Base-by-base conservation (phyloP, 1,140 invertebrate genomes). In the Lordiphosa clarofinis region DNA sequence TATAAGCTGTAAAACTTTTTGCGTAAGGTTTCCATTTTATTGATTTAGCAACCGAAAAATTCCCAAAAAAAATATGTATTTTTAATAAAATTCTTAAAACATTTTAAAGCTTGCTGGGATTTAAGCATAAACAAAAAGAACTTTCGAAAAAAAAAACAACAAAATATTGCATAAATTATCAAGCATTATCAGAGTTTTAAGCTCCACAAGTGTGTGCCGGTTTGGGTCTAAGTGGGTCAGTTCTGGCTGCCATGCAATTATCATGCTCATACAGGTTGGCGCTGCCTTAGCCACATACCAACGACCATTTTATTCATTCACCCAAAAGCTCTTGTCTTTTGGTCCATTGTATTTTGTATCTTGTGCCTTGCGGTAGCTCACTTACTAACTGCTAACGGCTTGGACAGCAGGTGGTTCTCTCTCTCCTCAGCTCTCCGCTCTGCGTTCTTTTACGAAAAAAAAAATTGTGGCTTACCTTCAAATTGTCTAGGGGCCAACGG, bases 381-480 rank as follows among this genome's bases (percentile, higher is more conserved):
- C 19, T 19, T 24, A 24, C 21, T 24, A 24, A 24, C 21, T 24
- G 63, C 61, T 60, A 73, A 78, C 73, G 67, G 73, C 67, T 54
- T 62, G 58, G 44, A 48, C 71, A 54, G 52, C 72, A 79, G 75
- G 63, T 67, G 67, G 50, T 52, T 67, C 58, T 67, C 49, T 60
- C 40, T 74, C 46, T 66, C 21, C n/a, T 37, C 48, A 54, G 50
- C 64, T 68, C 59, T 59, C 59, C 39, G 11, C 37, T 24, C 9
- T 46, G 7, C 5, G 31, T 4, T 44, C 49, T 57, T 39, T 55
- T 61, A 61, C 40, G 1, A 15, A 53, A 56, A 76, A 81, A 81
- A 62, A 76, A 81, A 82, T 84, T 82, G 78, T 69, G 72, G 76
- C 78, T 82, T 82, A 84, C 76, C 76, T 82, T 82, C 76, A 55